phyloP scores from a whole-genome alignment of 2,797 vertebrate genomes.

The Xenopus petersii region DNA sequence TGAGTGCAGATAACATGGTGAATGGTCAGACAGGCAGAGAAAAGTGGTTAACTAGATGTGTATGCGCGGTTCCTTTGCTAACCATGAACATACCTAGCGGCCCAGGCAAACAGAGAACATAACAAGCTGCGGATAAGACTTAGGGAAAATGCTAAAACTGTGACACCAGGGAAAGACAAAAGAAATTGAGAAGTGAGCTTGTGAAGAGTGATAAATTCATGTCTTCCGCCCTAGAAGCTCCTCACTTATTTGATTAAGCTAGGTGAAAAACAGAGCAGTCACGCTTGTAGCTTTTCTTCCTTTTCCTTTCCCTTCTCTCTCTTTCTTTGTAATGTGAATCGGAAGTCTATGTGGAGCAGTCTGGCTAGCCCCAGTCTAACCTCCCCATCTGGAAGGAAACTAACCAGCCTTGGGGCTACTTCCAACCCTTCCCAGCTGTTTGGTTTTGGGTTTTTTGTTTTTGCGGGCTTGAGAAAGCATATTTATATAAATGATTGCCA shows the following conservation, averaged over 20 bases:
- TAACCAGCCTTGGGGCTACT: constrained; percentile 99
- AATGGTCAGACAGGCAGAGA: too few species aligned
- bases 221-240: constrained; percentile 95
- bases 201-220: constrained; percentile 92
- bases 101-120: not conserved
- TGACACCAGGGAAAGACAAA: not conserved
- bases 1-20: too few species aligned
- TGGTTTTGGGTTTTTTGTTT: constrained; percentile 87
- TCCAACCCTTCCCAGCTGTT: constrained; percentile 99
- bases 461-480: constrained; percentile 94
- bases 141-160: too few species aligned
- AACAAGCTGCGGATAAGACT: too few species aligned
- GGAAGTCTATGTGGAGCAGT: constrained; percentile 93
- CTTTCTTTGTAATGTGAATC: constrained; percentile 94
- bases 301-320: constrained; percentile 87
- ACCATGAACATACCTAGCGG: too few species aligned
- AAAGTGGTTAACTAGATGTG: too few species aligned
- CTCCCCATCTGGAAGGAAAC: constrained; percentile 98
- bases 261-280: constrained; percentile 93
- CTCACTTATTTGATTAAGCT: constrained; percentile 97
- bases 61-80: too few species aligned
- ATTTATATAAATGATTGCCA: constrained; percentile 99
- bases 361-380: constrained; percentile 94
- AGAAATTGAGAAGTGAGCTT: constrained; percentile 47
- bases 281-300: constrained; percentile 96